Evolutionary conservation across 1,140 invertebrate species (phyloP).

Genomic region (Rhynchophorus ferrugineus): DNA sequence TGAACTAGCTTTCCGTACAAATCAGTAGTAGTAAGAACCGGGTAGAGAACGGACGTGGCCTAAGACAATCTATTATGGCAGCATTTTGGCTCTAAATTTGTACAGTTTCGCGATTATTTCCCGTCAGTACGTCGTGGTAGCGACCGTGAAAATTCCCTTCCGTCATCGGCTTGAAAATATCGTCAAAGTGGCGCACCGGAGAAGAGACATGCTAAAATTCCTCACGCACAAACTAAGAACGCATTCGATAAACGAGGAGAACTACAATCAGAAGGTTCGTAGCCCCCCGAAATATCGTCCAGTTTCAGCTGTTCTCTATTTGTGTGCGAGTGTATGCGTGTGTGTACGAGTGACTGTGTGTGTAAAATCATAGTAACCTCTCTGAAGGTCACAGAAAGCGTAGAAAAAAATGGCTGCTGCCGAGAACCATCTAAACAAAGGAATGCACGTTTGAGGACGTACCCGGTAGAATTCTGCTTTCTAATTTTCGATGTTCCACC

Average conservation of each 20-base stretch:
- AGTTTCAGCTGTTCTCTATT: conserved; percentile 8
- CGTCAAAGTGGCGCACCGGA: conserved; percentile 34
- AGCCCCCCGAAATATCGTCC: too few relatives aligned
- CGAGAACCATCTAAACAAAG: conserved; percentile 37
- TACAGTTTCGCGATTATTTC: not conserved
- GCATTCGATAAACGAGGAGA: conserved; percentile 71
- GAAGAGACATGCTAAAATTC: conserved; percentile 66
- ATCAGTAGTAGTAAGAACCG: conserved; percentile 28
- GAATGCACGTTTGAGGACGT: conserved; percentile 29
- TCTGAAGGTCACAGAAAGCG: conserved; percentile 38
- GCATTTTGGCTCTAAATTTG: conserved; percentile 11
- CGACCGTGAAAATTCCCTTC: conserved; percentile 1
- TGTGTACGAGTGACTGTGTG: conserved; percentile 16
- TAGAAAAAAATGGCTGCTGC: conserved; percentile 39
- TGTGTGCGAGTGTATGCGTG: conserved; percentile 19
- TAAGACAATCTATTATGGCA: conserved; percentile 22
- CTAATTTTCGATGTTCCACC: conserved; percentile 13
- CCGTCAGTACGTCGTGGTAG: not conserved
- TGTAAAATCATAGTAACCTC: conserved; percentile 33
- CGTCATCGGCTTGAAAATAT: conserved; percentile 12
- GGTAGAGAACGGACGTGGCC: conserved; percentile 21
- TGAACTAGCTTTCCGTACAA: conserved; percentile 28
- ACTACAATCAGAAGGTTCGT: conserved; percentile 40
- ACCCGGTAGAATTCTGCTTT: conserved; percentile 19
- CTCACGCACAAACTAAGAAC: conserved; percentile 70